phyloP scores from a whole-genome alignment of 2,888 invertebrate genomes.

The Phyllotreta cruciferae region DNA sequence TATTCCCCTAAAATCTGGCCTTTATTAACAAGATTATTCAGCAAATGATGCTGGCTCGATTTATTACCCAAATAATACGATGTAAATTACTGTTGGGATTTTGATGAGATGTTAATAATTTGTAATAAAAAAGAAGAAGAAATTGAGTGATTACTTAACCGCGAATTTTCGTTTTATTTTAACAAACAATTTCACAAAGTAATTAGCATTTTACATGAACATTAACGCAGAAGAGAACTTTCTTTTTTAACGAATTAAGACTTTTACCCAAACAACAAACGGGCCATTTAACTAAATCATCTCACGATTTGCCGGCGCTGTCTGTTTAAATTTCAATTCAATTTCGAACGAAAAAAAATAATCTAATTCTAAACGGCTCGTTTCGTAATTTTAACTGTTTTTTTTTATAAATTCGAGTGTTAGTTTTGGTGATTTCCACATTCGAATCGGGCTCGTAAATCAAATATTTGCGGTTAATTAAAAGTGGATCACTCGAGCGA shows the following conservation, averaged over 20 bases:
- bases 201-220: no score
- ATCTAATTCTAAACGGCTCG: neutral
- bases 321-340: conserved; percentile 6
- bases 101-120: no score
- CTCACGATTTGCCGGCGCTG: conserved; percentile 19
- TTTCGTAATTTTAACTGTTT: conserved; percentile 12
- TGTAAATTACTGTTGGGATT: no score
- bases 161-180: no score
- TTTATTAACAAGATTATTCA: no score
- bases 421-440: conserved; percentile 14
- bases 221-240: conserved; percentile 1
- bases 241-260: conserved; percentile 17
- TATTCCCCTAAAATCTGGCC: no score
- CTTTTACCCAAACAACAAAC: conserved; percentile 21
- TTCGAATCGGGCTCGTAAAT: conserved; percentile 10
- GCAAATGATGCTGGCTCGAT: no score
- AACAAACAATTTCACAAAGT: no score
- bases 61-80: no score
- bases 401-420: conserved; percentile 3
- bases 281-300: conserved; percentile 12
- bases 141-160: no score
- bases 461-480: conserved; percentile 11
- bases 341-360: conserved; percentile 6
- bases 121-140: no score
- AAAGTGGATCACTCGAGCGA: conserved; percentile 8